phyloP scores from a whole-genome alignment of 2,797 vertebrate species.

The Fringilla coelebs region DNA sequence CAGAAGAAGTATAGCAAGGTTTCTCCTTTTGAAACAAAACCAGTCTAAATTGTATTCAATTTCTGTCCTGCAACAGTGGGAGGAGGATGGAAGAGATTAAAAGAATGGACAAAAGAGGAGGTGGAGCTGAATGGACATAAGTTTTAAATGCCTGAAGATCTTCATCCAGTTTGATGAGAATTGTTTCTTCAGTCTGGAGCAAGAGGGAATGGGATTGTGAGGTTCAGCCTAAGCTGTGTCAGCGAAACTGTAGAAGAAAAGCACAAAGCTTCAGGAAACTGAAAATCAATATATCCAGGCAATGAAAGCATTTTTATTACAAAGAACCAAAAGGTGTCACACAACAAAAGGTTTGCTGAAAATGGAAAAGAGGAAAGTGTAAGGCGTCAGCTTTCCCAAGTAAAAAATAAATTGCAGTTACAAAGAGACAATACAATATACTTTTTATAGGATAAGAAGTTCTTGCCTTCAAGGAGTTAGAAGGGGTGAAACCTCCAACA shows the following conservation, averaged over 20 bases:
- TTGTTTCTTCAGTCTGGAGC: neutral
- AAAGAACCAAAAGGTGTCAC: neutral
- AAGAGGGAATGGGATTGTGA: neutral
- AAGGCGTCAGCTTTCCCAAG: neutral
- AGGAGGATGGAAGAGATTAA: neutral
- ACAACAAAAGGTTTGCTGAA: neutral
- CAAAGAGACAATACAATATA: neutral
- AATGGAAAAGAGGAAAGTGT: neutral
- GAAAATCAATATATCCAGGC: neutral
- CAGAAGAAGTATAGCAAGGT: neutral
- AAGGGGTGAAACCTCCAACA: neutral
- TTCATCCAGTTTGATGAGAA: neutral
- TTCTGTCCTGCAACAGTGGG: neutral
- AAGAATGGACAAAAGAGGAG: neutral
- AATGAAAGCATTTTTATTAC: constrained; percentile 29
- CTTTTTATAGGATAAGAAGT: neutral
- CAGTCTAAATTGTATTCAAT: neutral
- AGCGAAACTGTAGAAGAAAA: neutral
- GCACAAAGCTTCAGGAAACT: constrained; percentile 7
- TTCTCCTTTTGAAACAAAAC: neutral
- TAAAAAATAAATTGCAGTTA: neutral
- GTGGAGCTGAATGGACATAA: neutral
- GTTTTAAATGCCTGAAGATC: neutral
- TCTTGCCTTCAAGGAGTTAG: neutral
- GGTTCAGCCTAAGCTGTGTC: neutral